These are phyloP conservation scores for Papilio protenor DNA, from an alignment of 2,888 invertebrate genomes.

Conservation along the genomic window DNA sequence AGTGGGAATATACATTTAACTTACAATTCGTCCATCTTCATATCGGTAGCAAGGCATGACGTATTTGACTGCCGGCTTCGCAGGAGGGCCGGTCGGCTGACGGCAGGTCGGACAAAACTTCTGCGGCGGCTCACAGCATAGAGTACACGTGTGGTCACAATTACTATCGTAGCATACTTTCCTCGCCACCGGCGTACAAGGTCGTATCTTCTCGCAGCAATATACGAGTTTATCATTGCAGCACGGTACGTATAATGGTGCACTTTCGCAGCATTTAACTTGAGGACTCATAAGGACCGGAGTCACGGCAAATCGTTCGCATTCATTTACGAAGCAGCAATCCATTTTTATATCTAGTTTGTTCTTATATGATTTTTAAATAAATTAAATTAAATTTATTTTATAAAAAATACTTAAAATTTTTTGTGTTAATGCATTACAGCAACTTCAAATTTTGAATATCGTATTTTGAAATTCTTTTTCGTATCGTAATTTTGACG, in stretches of 20 bases:
- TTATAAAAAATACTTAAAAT: constrained; percentile 43
- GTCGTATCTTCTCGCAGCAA: constrained; percentile 57
- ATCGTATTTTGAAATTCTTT: constrained; percentile 31
- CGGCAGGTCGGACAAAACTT: constrained; percentile 50
- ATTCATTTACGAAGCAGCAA: constrained; percentile 61
- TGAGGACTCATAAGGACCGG: constrained; percentile 61
- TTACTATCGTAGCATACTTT: constrained; percentile 42
- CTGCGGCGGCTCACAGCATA: constrained; percentile 30
- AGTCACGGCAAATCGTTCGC: constrained; percentile 62
- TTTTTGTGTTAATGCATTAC: constrained; percentile 48
- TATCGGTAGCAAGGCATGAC: constrained; percentile 79
- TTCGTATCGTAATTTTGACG: constrained; percentile 31
- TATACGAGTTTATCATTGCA: constrained; percentile 59
- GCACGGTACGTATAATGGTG: constrained; percentile 59
- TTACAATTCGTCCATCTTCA: constrained; percentile 80
- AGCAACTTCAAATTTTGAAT: constrained; percentile 53
- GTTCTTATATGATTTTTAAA: constrained; percentile 46
- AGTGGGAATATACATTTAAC: constrained; percentile 50
- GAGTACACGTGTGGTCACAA: constrained; percentile 42
- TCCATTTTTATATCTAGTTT: constrained; percentile 63
- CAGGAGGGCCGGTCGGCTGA: constrained; percentile 47
- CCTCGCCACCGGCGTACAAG: constrained; percentile 22
- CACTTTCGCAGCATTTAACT: constrained; percentile 58
- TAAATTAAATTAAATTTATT: constrained; percentile 48
- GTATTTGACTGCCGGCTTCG: constrained; percentile 61